phyloP scores from a whole-genome alignment of 2,113 vertebrate genomes.

The Callaeas wilsoni region DNA sequence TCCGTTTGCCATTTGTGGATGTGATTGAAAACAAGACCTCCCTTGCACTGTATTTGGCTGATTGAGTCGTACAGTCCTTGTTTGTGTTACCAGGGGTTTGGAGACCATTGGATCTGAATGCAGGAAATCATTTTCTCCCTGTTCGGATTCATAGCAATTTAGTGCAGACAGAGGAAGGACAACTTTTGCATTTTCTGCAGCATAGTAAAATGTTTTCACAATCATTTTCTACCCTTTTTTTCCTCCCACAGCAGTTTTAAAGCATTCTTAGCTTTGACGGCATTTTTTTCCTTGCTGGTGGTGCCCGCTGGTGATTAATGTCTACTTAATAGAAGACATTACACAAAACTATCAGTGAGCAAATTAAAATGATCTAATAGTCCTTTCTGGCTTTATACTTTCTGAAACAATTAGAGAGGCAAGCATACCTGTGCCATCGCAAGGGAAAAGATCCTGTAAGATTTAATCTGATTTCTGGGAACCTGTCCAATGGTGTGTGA shows the following conservation, averaged over 20 bases:
- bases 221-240: not conserved
- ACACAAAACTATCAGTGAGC: not conserved
- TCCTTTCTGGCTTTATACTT: not conserved
- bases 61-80: rapidly evolving
- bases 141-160: not conserved
- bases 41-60: not conserved
- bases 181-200: not conserved
- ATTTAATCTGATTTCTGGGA: not conserved
- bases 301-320: not conserved
- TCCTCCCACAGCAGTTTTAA: not conserved
- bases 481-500: not conserved
- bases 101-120: not conserved
- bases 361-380: not conserved
- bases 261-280: not conserved
- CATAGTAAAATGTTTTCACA: not conserved
- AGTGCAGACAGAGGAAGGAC: not conserved
- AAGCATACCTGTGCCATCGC: not conserved
- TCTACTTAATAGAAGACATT: not conserved
- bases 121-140: not conserved
- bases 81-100: not conserved
- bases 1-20: not conserved
- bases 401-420: not conserved
- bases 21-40: not conserved
- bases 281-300: not conserved
- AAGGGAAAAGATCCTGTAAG: not conserved